A percentile compares a stretch with the other conserved stretches of the same genome.
These are phyloP conservation scores for Drosophila antonietae DNA, from an alignment of 2,888 invertebrate genomes.

Conservation along the genomic window DNA sequence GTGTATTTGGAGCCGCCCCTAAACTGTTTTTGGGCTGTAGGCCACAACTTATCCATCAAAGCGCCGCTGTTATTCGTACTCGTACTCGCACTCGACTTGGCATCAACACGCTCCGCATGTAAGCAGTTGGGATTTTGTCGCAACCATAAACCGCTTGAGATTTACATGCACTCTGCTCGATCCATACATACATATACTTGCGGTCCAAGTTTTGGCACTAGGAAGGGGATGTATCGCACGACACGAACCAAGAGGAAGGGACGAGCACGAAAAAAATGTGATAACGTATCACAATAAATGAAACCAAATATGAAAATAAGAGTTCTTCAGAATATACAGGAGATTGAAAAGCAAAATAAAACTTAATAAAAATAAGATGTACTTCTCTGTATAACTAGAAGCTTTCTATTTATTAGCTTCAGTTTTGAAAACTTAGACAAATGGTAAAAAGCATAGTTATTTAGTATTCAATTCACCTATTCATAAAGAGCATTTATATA, in stretches of 20 bases:
- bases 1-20: background rate
- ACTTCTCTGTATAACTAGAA: background rate
- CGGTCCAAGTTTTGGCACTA: constrained; percentile 50
- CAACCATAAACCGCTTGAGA: constrained; percentile 79
- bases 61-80: constrained; percentile 57
- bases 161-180: constrained; percentile 67
- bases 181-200: constrained; percentile 34
- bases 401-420: no score
- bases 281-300: background rate
- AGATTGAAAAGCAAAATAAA: background rate
- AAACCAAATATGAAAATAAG: background rate
- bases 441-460: no score
- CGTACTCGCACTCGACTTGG: constrained; percentile 12
- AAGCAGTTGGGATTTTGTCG: constrained; percentile 72
- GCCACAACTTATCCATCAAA: constrained; percentile 80
- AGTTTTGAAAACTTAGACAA: no score
- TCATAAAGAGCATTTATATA: no score
- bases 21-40: constrained; percentile 18
- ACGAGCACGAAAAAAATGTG: background rate
- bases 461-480: background rate
- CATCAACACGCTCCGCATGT: constrained; percentile 56
- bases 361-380: background rate
- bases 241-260: background rate
- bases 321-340: no score
- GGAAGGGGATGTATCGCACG: background rate